phyloP scores from a whole-genome alignment of 2,888 invertebrate genomes.

The Cheiracanthium punctorium region DNA sequence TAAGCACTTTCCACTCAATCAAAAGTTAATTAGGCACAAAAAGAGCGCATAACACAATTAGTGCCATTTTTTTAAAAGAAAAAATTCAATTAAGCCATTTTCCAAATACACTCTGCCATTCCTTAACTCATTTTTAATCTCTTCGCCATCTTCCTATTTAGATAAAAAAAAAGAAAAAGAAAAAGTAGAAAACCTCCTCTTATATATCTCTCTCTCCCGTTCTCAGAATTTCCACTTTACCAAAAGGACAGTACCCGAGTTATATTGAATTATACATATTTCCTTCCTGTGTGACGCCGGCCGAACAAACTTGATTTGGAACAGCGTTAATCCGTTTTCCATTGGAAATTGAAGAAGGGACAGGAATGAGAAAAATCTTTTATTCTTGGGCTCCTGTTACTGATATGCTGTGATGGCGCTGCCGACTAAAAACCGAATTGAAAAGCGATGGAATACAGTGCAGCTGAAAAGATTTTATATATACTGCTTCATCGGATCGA shows the following conservation, averaged over 20 bases:
- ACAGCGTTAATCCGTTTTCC: slow-evolving; percentile 53
- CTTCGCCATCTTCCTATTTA: slow-evolving; percentile 2
- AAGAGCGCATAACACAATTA: neutral
- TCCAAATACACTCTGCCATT: neutral
- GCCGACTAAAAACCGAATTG: neutral
- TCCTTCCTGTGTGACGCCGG: slow-evolving; percentile 16
- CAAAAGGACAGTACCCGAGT: slow-evolving; percentile 15
- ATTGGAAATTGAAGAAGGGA: slow-evolving; percentile 30
- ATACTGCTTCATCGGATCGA: neutral
- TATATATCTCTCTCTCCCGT: neutral
- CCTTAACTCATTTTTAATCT: slow-evolving; percentile 10
- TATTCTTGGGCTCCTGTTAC: neutral
- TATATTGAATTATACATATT: slow-evolving; percentile 54
- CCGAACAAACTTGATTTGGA: slow-evolving; percentile 31
- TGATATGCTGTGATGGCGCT: neutral
- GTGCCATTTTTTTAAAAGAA: neutral
- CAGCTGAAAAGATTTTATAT: neutral
- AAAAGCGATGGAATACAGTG: neutral
- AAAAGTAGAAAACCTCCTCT: no score
- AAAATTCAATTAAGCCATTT: slow-evolving; percentile 7
- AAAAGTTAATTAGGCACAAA: neutral
- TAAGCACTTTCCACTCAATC: neutral
- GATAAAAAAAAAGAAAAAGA: no score
- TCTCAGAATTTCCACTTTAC: neutral
- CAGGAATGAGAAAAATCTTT: slow-evolving; percentile 12